Base-by-base conservation (phyloP, 53 echinoderm and acorn worm genomes). In the Luidia sarsii region DNA sequence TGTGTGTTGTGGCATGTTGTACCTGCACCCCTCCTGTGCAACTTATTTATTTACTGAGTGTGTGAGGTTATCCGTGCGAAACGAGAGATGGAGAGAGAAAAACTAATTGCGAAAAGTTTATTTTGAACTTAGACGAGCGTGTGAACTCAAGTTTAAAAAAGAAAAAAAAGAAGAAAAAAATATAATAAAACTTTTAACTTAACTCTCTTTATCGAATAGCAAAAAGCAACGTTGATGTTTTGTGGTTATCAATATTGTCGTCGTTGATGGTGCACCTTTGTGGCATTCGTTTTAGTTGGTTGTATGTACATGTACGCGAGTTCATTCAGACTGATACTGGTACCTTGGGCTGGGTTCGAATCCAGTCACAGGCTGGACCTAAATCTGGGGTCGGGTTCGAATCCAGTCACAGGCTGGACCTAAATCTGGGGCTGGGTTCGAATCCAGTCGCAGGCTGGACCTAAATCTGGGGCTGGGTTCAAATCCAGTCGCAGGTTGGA, bases 1-100 rank as follows among this genome's bases (percentile, higher is more conserved):
- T n/a, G n/a, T 72, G 84, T 84, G 84, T 65, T 73, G 73, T 84
- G 63, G 65, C 73, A 73, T 72, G 71, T 72, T 35, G 65, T 84
- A 46, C 30, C 25, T 50, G 48, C 60, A 55, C 77, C 59, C 61
- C 20, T 39, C 57, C 28, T 56, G 77, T 46, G 48, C 45, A 72
- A 77, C 77, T 77, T 77, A 77, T 77, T 77, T 77, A 77, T 18
- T 30, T 64, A 64, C n/a, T 16, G 33, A 63, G 64, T 20, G 64
- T 1, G 64, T 18, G 65, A 65, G 64, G 36, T 16, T 61, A 7
- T 41, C 21, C 19, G 64, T 1, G 22, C 21, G 65, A 39, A 1
- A 52, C 52, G n/a, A 38, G 39, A 38, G 23, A 36, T 9, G 7
- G 64, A 49, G 53, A 52, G 71, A 33, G 22, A 48, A 49, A 0